A percentile compares a stretch with the other conserved stretches of the same genome.
Evolutionary conservation across 2,797 vertebrate genomes (phyloP).

Genomic region (Melanotaenia nigrans): DNA sequence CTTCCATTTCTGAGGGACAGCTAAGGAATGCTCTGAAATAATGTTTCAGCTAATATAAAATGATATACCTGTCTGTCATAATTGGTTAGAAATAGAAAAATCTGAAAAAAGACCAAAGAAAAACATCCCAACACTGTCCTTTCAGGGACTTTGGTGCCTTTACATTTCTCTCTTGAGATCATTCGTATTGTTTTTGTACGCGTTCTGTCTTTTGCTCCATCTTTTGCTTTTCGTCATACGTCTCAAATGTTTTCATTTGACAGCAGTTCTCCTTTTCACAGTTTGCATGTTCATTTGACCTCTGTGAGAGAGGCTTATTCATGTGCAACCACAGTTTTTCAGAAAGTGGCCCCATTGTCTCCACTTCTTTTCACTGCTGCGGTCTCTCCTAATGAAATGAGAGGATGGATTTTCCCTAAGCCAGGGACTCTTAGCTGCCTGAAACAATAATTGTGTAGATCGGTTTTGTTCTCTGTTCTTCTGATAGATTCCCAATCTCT

Average conservation of each 20-base stretch:
- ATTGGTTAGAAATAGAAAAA: background rate
- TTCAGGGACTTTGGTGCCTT: background rate
- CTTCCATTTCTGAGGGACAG: background rate
- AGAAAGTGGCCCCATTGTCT: slow-evolving; percentile 64
- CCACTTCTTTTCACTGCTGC: slow-evolving; percentile 53
- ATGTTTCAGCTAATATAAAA: background rate
- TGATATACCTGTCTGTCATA: background rate
- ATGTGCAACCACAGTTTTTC: slow-evolving; percentile 37
- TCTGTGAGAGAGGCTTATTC: slow-evolving; percentile 54
- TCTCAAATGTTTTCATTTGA: slow-evolving; percentile 34
- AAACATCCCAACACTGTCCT: background rate
- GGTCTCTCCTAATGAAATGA: slow-evolving; percentile 66
- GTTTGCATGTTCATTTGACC: slow-evolving; percentile 55
- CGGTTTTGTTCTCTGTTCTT: slow-evolving; percentile 51
- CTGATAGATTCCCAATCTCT: slow-evolving; percentile 62
- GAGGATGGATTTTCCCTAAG: slow-evolving; percentile 72
- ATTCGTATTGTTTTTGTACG: background rate
- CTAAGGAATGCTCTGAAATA: background rate
- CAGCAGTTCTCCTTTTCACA: slow-evolving; percentile 44
- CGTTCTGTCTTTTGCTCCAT: background rate
- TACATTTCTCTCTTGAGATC: background rate
- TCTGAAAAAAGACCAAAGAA: background rate
- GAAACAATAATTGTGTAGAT: slow-evolving; percentile 64
- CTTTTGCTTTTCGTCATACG: slow-evolving; percentile 22
- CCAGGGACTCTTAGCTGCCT: slow-evolving; percentile 46